A percentile compares a stretch with the other conserved stretches of the same genome.
phyloP scores from a whole-genome alignment of 2,888 invertebrate species.

The Sycophila texana region DNA sequence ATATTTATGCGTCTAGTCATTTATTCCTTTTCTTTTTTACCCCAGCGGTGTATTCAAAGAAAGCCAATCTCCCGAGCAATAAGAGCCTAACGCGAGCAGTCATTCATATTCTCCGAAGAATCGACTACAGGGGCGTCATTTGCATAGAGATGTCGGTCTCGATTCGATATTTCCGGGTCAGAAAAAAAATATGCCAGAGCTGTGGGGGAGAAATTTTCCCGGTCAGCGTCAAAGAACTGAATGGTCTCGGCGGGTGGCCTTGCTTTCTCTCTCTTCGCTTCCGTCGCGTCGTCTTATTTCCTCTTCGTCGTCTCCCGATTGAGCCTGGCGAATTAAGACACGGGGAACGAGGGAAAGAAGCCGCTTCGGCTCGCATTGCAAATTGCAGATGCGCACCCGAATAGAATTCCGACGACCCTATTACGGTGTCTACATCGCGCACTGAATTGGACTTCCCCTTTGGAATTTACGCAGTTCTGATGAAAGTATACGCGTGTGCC shows the following conservation, averaged over 20 bases:
- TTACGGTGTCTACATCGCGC: conserved; percentile 14
- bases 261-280: not conserved
- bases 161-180: conserved; percentile 35
- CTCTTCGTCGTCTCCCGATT: not conserved
- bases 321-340: conserved; percentile 24
- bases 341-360: not conserved
- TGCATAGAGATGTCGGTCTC: conserved; percentile 40
- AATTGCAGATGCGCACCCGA: conserved; percentile 21
- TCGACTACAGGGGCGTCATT: conserved; percentile 24
- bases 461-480: not conserved
- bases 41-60: not conserved
- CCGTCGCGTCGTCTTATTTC: not conserved
- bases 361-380: not conserved
- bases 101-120: conserved; percentile 45
- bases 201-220: not conserved
- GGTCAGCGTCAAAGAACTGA: conserved; percentile 22
- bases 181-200: not conserved
- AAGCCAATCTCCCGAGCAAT: conserved; percentile 9
- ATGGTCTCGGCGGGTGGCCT: not conserved
- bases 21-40: conserved; percentile 10
- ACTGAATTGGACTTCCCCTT: conserved; percentile 19
- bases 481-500: not conserved
- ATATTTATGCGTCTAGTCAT: not conserved
- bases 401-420: conserved; percentile 28
- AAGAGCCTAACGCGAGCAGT: conserved; percentile 22